Percentiles rank a stretch among this genome's conserved stretches.
Conservation (phyloP, 2,888 invertebrate species). For the Metellina segmentata region DNA sequence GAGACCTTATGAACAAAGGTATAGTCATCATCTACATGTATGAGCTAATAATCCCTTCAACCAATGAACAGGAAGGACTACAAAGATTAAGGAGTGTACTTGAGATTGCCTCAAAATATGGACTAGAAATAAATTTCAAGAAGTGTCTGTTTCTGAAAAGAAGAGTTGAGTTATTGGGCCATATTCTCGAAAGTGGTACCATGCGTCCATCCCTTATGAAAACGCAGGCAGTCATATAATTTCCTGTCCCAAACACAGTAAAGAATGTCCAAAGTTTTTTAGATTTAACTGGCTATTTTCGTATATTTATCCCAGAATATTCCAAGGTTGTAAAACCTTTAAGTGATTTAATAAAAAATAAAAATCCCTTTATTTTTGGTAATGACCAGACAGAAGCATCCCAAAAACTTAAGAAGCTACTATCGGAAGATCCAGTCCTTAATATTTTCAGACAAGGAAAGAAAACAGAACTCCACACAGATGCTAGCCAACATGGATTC, state of each 20-base stretch:
- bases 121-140: too few species aligned
- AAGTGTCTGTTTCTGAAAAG: constrained; percentile 45
- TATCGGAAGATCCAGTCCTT: too few species aligned
- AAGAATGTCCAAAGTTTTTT: constrained; percentile 40
- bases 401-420: neutral
- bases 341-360: constrained; percentile 38
- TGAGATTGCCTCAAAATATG: too few species aligned
- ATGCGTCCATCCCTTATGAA: constrained; percentile 25
- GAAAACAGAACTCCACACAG: too few species aligned
- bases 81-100: too few species aligned
- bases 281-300: constrained; percentile 23
- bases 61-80: too few species aligned
- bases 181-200: constrained; percentile 46
- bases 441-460: too few species aligned
- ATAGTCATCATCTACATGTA: too few species aligned
- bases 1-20: too few species aligned
- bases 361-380: constrained; percentile 2
- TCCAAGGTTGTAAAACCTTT: too few species aligned
- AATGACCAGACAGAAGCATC: constrained; percentile 1
- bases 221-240: neutral
- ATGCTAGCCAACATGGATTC: too few species aligned
- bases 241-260: neutral
- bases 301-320: constrained; percentile 48
- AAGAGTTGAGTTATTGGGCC: constrained; percentile 22
- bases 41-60: too few species aligned